phyloP scores from a whole-genome alignment of 2,113 vertebrate species.

The Calyptomena viridis region DNA sequence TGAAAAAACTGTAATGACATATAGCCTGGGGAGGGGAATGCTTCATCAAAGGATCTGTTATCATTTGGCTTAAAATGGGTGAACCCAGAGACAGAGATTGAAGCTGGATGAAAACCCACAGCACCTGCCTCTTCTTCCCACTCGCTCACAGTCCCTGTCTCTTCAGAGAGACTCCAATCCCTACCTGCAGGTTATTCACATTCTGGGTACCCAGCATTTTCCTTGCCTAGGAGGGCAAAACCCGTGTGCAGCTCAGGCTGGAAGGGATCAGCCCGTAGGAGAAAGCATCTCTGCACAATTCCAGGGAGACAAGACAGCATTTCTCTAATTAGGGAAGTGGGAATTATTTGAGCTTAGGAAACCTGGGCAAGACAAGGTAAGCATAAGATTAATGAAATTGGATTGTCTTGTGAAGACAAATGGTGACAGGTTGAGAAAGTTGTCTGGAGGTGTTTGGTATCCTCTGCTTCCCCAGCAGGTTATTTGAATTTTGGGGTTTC shows the following conservation, averaged over 20 bases:
- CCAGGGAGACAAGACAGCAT: not conserved
- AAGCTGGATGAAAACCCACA: not conserved
- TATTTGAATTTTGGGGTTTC: not conserved
- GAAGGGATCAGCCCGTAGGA: not conserved
- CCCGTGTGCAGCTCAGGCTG: not conserved
- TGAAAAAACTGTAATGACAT: not conserved
- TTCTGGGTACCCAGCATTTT: rapidly evolving
- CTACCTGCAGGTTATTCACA: not conserved
- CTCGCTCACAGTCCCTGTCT: not conserved
- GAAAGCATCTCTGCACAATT: not conserved
- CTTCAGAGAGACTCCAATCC: not conserved
- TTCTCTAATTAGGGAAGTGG: not conserved
- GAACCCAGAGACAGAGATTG: not conserved
- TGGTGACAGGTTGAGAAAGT: not conserved
- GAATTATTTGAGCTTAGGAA: not conserved
- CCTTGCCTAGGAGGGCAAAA: not conserved
- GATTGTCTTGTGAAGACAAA: not conserved
- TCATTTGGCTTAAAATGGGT: not conserved
- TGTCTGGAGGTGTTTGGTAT: not conserved
- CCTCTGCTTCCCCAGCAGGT: not conserved
- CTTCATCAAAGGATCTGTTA: not conserved
- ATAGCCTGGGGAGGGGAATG: not conserved
- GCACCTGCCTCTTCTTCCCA: not conserved
- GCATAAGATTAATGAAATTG: not conserved
- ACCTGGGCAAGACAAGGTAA: not conserved